Percentiles rank a stretch among this genome's conserved stretches.
These are phyloP conservation scores for Diploptera punctata DNA, from an alignment of 2,888 invertebrate species.

Conservation along the genomic window DNA sequence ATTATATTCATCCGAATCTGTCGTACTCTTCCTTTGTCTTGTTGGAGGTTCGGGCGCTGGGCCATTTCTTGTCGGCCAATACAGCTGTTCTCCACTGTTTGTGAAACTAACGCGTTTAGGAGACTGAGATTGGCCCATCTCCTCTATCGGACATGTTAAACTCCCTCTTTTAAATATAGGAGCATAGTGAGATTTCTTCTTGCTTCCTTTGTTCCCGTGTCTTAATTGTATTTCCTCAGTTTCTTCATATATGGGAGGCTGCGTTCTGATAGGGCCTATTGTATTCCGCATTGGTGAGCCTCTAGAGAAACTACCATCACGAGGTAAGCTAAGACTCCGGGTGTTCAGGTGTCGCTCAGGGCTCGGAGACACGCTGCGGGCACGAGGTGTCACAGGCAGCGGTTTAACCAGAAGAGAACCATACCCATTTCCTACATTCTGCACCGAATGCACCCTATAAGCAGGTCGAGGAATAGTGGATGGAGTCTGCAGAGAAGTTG, in stretches of 20 bases:
- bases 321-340: constrained; percentile 56
- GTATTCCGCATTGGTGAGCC: constrained; percentile 37
- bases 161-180: constrained; percentile 45
- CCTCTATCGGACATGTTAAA: constrained; percentile 29
- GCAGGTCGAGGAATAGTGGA: neutral
- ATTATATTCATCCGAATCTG: constrained; percentile 23
- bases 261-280: constrained; percentile 36
- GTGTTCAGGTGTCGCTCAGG: constrained; percentile 49
- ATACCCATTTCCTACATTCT: neutral
- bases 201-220: constrained; percentile 7
- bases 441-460: neutral
- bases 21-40: constrained; percentile 33
- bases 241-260: constrained; percentile 39
- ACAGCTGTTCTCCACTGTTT: constrained; percentile 37
- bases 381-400: constrained; percentile 22
- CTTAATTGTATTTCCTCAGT: constrained; percentile 13
- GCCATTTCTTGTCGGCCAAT: constrained; percentile 47
- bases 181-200: neutral
- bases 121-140: neutral
- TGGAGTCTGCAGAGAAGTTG: no score
- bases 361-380: constrained; percentile 57
- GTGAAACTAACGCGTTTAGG: constrained; percentile 46
- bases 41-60: constrained; percentile 45
- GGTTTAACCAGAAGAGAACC: constrained; percentile 20
- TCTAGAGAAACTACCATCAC: constrained; percentile 40